Conservation (phyloP, 2,113 vertebrate species). For the Rhabdomys dilectus region DNA sequence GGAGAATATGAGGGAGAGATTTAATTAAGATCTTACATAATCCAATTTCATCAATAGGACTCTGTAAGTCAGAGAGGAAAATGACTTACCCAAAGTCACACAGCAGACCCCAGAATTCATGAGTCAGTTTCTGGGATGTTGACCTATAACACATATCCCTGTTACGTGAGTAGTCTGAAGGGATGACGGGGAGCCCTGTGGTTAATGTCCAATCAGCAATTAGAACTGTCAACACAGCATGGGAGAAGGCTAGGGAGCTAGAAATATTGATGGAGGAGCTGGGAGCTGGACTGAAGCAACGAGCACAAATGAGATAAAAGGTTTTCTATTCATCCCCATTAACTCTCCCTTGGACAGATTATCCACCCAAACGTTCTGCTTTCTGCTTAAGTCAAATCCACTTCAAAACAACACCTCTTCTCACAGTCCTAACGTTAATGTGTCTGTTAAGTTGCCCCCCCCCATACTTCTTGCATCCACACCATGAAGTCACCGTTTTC, state of each 20-base stretch:
- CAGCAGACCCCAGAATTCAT: neutral
- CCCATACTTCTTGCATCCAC: neutral
- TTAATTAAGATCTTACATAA: neutral
- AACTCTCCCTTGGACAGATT: slow-evolving; percentile 65
- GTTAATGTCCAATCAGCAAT: slow-evolving; percentile 24
- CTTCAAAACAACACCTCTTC: slow-evolving; percentile 34
- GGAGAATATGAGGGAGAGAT: neutral
- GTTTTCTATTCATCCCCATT: slow-evolving; percentile 74
- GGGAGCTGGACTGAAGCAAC: slow-evolving; percentile 23
- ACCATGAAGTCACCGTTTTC: neutral
- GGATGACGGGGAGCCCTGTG: neutral
- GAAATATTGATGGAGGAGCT: slow-evolving; percentile 66
- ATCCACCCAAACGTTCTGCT: slow-evolving; percentile 31
- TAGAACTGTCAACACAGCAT: slow-evolving; percentile 49
- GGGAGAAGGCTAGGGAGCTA: slow-evolving; percentile 16
- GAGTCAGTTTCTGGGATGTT: neutral
- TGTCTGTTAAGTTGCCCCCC: neutral
- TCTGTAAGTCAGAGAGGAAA: neutral
- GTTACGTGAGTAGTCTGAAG: neutral
- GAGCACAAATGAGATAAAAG: slow-evolving; percentile 66
- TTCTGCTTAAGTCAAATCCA: slow-evolving; percentile 65
- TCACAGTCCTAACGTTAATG: neutral
- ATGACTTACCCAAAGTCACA: neutral
- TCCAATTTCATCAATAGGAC: neutral
- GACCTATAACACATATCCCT: neutral